Percentiles rank a stretch among this genome's conserved stretches.
Evolutionary conservation across 2,797 vertebrate species (phyloP).

Genomic region (Odontamblyopus rebecca): DNA sequence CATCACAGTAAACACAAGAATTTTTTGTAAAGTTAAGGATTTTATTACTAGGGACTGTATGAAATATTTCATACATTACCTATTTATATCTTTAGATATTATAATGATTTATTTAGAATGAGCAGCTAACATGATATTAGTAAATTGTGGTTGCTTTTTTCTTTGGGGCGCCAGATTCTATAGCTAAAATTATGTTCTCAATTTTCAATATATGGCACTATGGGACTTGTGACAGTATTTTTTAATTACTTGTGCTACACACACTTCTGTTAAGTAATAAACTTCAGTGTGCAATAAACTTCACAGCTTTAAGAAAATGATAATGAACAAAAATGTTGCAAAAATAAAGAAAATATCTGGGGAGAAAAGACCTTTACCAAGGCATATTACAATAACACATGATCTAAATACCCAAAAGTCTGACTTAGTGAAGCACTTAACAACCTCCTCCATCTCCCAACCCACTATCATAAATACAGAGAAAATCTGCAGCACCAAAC

Average conservation of each 20-base stretch:
- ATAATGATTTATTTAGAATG: too few species aligned
- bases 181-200: too few species aligned
- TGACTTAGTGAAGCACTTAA: conserved; percentile 78
- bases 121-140: too few species aligned
- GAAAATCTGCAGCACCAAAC: conserved; percentile 11
- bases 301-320: background rate
- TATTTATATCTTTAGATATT: too few species aligned
- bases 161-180: too few species aligned
- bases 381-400: background rate
- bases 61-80: background rate
- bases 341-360: background rate
- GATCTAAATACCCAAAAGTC: conserved; percentile 31
- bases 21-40: conserved; percentile 3
- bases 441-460: conserved; percentile 44
- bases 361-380: background rate
- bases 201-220: too few species aligned
- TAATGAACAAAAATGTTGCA: background rate
- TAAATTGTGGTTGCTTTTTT: too few species aligned
- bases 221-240: too few species aligned
- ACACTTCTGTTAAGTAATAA: background rate
- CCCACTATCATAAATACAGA: conserved; percentile 22
- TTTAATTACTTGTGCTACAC: background rate
- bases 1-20: conserved; percentile 17
- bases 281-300: background rate
- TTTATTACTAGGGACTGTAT: background rate